phyloP scores from a whole-genome alignment of 1,140 invertebrate species.

The Gryon sp. region DNA sequence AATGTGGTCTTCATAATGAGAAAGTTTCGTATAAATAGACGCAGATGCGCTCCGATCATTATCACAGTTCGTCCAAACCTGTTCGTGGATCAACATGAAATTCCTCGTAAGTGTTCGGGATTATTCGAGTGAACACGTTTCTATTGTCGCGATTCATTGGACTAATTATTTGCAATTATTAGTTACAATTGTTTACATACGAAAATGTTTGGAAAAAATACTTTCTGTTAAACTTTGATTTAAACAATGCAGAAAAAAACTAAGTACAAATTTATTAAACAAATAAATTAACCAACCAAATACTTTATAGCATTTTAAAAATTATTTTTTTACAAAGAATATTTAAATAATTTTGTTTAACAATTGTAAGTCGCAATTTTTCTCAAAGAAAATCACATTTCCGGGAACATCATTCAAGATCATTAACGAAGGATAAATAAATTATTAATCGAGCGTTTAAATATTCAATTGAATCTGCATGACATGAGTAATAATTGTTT shows the following conservation, averaged over 20 bases:
- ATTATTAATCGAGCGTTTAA: constrained; percentile 38
- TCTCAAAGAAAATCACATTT: constrained; percentile 22
- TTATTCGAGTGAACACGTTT: constrained; percentile 19
- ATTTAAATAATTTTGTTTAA: too few species aligned
- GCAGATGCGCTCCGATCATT: constrained; percentile 49
- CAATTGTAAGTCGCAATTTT: too few species aligned
- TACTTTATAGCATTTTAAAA: too few species aligned
- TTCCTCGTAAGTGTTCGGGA: constrained; percentile 66
- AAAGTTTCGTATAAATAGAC: constrained; percentile 69
- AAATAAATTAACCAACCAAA: too few species aligned
- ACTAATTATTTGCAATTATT: too few species aligned
- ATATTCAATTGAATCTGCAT: constrained; percentile 41
- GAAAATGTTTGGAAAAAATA: too few species aligned
- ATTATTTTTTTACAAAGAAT: too few species aligned
- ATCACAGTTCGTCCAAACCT: constrained; percentile 67
- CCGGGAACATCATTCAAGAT: constrained; percentile 56
- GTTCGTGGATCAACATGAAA: constrained; percentile 71
- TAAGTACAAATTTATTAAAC: too few species aligned
- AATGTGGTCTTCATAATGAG: constrained; percentile 48
- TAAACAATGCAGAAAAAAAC: too few species aligned
- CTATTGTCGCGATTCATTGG: too few species aligned
- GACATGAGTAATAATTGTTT: constrained; percentile 52
- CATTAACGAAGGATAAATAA: constrained; percentile 46
- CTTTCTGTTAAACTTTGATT: too few species aligned
- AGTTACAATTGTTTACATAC: too few species aligned